A percentile compares a stretch with the other conserved stretches of the same genome.
Evolutionary conservation across 2,888 invertebrate genomes (phyloP).

Genomic region (Drosophila affinis): DNA sequence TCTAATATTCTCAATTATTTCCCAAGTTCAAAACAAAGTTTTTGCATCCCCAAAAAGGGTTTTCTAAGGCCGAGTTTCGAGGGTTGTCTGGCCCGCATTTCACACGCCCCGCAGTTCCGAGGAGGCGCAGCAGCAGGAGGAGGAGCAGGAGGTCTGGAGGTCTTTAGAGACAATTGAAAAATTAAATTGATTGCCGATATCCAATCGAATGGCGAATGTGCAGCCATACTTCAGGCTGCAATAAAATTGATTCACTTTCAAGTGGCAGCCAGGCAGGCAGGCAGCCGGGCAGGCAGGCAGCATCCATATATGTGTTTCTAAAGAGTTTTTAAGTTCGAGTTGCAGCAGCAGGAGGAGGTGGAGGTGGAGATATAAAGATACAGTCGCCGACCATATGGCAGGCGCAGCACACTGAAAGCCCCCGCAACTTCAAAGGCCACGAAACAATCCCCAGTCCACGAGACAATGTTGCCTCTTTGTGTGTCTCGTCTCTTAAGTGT

Average conservation of each 20-base stretch:
- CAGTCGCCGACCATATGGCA: conserved; percentile 45
- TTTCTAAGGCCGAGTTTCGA: neutral
- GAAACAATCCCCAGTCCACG: neutral
- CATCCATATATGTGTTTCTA: conserved; percentile 31
- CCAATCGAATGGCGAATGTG: conserved; percentile 45
- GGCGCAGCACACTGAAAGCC: conserved; percentile 16
- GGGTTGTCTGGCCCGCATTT: conserved; percentile 28
- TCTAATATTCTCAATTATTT: neutral
- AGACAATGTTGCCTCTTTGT: conserved; percentile 41
- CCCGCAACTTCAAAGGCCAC: conserved; percentile 42
- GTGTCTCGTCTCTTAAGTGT: conserved; percentile 19
- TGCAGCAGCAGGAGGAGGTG: neutral
- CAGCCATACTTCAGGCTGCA: conserved; percentile 51
- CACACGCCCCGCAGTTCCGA: conserved; percentile 24
- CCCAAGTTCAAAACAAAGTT: neutral
- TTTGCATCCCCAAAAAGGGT: neutral
- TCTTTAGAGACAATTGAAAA: conserved; percentile 41
- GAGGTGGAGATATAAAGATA: conserved; percentile 16
- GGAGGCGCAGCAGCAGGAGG: neutral
- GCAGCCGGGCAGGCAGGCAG: neutral
- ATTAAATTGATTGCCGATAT: conserved; percentile 44
- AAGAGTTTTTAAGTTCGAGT: conserved; percentile 45
- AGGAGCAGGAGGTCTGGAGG: neutral
- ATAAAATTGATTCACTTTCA: conserved; percentile 71
- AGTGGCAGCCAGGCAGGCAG: conserved; percentile 18